These are phyloP conservation scores for Catostomus latipinnis DNA, from an alignment of 2,797 vertebrate genomes.

Conservation along the genomic window DNA sequence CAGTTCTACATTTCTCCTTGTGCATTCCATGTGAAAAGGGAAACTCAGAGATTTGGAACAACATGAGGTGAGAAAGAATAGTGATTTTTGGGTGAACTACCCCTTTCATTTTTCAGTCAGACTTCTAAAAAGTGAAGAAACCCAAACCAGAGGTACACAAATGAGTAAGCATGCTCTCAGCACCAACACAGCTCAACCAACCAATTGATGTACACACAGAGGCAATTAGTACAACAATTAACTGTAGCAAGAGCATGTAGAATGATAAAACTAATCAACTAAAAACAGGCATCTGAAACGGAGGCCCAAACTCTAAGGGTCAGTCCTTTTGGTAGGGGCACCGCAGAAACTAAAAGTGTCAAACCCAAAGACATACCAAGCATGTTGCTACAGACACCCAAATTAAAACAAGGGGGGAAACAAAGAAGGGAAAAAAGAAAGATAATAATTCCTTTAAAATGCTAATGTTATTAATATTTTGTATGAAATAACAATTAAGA, in stretches of 20 bases:
- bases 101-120: constrained; percentile 61
- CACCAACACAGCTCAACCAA: constrained; percentile 50
- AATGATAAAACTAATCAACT: constrained; percentile 54
- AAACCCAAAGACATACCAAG: constrained; percentile 33
- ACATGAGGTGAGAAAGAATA: too few relatives aligned
- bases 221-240: constrained; percentile 59
- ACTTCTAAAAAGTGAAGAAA: constrained; percentile 50
- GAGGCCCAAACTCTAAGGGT: constrained; percentile 68
- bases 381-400: constrained; percentile 52
- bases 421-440: constrained; percentile 10
- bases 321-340: constrained; percentile 58
- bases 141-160: constrained; percentile 51
- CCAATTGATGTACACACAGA: constrained; percentile 62
- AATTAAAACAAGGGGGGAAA: constrained; percentile 74
- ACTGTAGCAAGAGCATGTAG: constrained; percentile 48
- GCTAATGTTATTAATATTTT: constrained; percentile 67
- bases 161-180: constrained; percentile 63
- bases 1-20: too few relatives aligned
- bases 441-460: constrained; percentile 66
- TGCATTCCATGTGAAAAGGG: too few relatives aligned
- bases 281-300: constrained; percentile 61
- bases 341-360: constrained; percentile 38
- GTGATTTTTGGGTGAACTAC: too few relatives aligned
- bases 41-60: too few relatives aligned
- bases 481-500: constrained; percentile 80